Conservation (phyloP, 2,888 invertebrate species). For the Drosophila leonis region DNA sequence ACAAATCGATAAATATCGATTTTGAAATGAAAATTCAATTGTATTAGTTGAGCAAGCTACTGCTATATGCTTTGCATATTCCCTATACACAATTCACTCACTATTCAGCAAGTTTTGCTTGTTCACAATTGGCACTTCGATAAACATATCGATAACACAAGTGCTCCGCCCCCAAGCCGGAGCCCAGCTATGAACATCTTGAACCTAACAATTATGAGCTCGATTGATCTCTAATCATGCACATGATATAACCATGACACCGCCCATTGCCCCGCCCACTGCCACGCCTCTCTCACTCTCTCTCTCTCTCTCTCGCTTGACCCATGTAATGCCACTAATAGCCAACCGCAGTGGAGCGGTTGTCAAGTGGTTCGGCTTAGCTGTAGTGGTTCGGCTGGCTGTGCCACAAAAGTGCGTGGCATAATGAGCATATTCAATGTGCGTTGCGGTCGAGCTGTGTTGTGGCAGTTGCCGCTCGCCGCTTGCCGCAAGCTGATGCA, state of each 20-base stretch:
- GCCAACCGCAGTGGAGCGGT: slow-evolving; percentile 33
- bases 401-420: slow-evolving; percentile 64
- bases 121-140: not conserved
- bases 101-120: not conserved
- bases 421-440: slow-evolving; percentile 66
- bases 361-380: slow-evolving; percentile 17
- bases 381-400: slow-evolving; percentile 14
- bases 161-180: not conserved
- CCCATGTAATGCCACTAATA: not conserved
- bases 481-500: slow-evolving; percentile 47
- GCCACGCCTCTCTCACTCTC: not conserved
- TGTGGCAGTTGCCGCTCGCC: slow-evolving; percentile 23
- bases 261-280: not conserved
- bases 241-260: not conserved
- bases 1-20: slow-evolving; percentile 3
- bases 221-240: not conserved
- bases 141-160: slow-evolving; percentile 10
- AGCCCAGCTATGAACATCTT: not conserved
- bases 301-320: not conserved
- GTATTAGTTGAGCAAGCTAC: not conserved
- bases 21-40: no score
- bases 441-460: slow-evolving; percentile 47
- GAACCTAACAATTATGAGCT: not conserved
- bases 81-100: no score
- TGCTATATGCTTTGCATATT: not conserved